A percentile compares a stretch with the other conserved stretches of the same genome.
Conservation (phyloP, 2,888 invertebrate species). For the Eremobia ochroleuca region DNA sequence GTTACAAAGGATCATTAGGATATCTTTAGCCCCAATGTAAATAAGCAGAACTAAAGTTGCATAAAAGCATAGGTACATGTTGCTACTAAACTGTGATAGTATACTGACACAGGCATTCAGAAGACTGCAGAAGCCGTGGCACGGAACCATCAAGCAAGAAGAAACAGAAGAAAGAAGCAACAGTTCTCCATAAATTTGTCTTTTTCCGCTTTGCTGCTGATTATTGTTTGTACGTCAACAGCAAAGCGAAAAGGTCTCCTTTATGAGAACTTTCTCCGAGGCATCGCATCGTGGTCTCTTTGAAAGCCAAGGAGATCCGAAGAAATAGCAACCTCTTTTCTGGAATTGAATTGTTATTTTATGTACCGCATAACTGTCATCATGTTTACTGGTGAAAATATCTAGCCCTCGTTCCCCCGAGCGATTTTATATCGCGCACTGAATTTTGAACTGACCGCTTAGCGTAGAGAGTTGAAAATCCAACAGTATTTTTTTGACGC, state of each 20-base stretch:
- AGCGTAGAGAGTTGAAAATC: too few species aligned
- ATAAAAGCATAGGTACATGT: not conserved
- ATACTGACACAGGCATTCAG: too few species aligned
- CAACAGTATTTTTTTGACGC: too few species aligned
- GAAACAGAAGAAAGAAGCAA: slow-evolving; percentile 70
- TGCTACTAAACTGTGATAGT: not conserved
- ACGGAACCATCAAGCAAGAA: slow-evolving; percentile 48
- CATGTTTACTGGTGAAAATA: not conserved
- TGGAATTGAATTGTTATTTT: not conserved
- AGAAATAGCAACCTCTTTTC: not conserved
- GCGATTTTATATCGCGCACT: not conserved
- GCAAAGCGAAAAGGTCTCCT: slow-evolving; percentile 92
- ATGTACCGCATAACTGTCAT: not conserved
- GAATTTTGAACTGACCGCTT: not conserved
- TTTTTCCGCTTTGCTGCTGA: slow-evolving; percentile 92
- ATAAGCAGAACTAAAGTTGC: not conserved
- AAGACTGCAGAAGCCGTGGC: too few species aligned
- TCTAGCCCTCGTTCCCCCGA: not conserved
- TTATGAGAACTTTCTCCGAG: slow-evolving; percentile 87
- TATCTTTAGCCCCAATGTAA: not conserved
- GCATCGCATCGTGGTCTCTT: not conserved
- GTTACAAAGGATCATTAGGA: not conserved
- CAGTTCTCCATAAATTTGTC: slow-evolving; percentile 90
- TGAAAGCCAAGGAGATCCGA: not conserved
- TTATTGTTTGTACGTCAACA: slow-evolving; percentile 85